Base-by-base conservation (phyloP, 1,140 invertebrate genomes). In the Solenopsis fugax region DNA sequence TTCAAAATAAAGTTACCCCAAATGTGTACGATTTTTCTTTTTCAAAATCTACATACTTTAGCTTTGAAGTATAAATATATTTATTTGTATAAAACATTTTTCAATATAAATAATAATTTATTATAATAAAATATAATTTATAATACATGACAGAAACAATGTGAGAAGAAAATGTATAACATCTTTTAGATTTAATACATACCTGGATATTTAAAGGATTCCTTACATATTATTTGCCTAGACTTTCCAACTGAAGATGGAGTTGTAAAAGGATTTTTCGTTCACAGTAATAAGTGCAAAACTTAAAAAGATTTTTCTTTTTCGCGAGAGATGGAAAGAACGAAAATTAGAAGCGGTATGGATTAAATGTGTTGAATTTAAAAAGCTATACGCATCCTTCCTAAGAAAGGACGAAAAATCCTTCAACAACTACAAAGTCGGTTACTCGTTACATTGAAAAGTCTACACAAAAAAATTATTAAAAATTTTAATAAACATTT, bases 41-140 rank as follows among this genome's bases (percentile, higher is more conserved):
- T 24, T 45, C 34, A 7, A 56, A 6, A 58, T 41, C 21, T 16
- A 69, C 13, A 9, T 65, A 2, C 0, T 24, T 13, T 6, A 16
- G 6, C 0, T 41, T 56, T 29, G 16, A 13, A 37, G n/a, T 48
- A 58, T 18, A 12, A 29, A 37, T 50, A 18, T 50, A 50, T 69
- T 65, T 37, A 67, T n/a, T 45, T 69, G 48, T 9, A 24, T 69
- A 3, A 6, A 4, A 50, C 10, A 50, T 24, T 48, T 69, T 69
- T 21, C 9, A 45, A 67, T 45, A 21, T n/a, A 10, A 65, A 65
- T 65, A 64, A 64, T 64, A 7, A 60, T 24, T 65, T 65, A n/a
- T 65, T 37, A 65, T 18, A 34, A 34, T 21, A 67, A 41, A 21
- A 13, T 48, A 16, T 45, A 45, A 67, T 69, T 65, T 41, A 41